Conservation (phyloP, 2,888 invertebrate species). For the Macropis europaea region DNA sequence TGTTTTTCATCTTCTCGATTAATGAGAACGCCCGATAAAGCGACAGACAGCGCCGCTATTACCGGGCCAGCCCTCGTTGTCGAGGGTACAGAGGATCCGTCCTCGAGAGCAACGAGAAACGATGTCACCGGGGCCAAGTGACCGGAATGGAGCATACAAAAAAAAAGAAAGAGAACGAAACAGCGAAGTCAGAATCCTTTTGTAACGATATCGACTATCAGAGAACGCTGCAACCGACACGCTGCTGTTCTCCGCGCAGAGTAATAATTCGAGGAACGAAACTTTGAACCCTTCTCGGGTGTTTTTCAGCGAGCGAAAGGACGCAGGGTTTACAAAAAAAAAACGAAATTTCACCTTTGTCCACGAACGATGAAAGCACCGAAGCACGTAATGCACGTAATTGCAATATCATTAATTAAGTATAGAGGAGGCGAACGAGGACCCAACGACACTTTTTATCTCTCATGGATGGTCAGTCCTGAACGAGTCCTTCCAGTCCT, state of each 20-base stretch:
- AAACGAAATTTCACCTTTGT: not conserved
- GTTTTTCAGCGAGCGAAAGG: not conserved
- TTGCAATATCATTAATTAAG: conserved; percentile 72
- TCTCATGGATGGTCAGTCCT: conserved; percentile 35
- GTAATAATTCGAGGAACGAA: conserved; percentile 23
- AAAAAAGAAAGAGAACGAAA: not conserved
- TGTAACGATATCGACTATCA: conserved; percentile 39
- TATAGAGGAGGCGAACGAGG: conserved; percentile 42
- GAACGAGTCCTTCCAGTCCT: conserved; percentile 31
- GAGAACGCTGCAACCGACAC: conserved; percentile 5
- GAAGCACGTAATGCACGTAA: conserved; percentile 55
- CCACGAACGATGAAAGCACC: not conserved
- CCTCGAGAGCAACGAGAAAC: conserved; percentile 8
- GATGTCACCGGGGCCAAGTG: not conserved
- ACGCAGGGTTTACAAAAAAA: not conserved
- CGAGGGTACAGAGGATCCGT: conserved; percentile 3
- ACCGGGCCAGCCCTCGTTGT: not conserved
- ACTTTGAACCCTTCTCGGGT: too few relatives aligned
- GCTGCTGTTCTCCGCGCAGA: not conserved
- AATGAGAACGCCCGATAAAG: conserved; percentile 37
- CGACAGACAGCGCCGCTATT: conserved; percentile 12
- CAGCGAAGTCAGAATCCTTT: conserved; percentile 9
- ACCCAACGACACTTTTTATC: conserved; percentile 65
- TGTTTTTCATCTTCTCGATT: conserved; percentile 24
- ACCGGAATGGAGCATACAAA: not conserved